Evolutionary conservation across 1,140 invertebrate species (phyloP), one percentile per base, ranked within the genome.

Genomic region (Paralvinella palmiformis): DNA sequence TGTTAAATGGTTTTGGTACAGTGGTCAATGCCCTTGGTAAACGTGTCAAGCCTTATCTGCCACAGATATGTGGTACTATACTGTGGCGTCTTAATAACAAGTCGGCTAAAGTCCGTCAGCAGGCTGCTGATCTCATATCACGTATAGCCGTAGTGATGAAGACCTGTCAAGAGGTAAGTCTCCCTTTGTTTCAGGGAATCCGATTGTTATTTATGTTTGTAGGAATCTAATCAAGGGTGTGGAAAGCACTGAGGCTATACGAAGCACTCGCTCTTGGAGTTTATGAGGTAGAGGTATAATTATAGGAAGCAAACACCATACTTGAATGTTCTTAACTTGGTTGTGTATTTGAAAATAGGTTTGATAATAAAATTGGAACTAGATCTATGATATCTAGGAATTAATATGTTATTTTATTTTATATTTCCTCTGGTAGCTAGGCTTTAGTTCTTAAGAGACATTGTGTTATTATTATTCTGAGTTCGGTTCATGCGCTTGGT

Each of bases 51-150:
- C 92, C 96, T 0, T 99, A 99, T 79, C 82, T 99, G 66, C 96
- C 97, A 0, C 97, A 99, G 83, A 99, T 99, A 73, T 99, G 96
- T 78, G 97, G 96, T 87, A 99, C 96, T 0, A 99, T 99, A 75
- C 83, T 99, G 17, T 99, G 96, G 96, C 85, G 97, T 63, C 86
- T 99, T 68, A 99, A 99, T 81, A 99, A 99, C 78, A 99, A 99
- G 82, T 96, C 95, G 0, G 97, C 97, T 2, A 99, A 99, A 84
- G 96, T 99, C 1, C 86, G 97, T 57, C 97, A 99, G 79, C 97
- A 99, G 83, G 96, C 97, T 0, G 97, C 97, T 13, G 97, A 99
- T 85, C 85, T 99, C 50, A 99, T 99, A 73, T 96, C 95, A 0
- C 85, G 94, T 37, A 99, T 99, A 73, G 96, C 97, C 1, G 91